These are phyloP conservation scores for Periparus ater DNA, from an alignment of 2,797 vertebrate genomes.

Conservation along the genomic window DNA sequence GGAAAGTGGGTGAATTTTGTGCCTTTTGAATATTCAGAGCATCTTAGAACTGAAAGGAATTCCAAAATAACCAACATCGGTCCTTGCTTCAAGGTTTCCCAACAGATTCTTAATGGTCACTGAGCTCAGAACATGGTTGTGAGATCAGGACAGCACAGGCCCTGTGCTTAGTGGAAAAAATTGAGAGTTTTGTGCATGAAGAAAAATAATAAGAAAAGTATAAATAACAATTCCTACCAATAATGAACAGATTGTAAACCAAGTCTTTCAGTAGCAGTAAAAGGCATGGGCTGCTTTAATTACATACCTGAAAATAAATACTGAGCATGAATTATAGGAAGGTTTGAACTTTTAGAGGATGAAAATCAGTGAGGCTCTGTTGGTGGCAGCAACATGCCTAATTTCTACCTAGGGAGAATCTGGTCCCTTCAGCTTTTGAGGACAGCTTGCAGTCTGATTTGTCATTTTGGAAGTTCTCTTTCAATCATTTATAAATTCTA, in stretches of 20 bases:
- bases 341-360: neutral
- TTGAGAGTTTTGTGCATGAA: accelerated
- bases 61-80: accelerated
- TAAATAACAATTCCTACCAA: neutral
- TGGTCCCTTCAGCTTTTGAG: neutral
- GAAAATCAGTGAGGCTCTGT: neutral
- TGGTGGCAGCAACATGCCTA: neutral
- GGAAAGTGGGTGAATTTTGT: neutral
- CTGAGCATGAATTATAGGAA: neutral
- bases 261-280: neutral
- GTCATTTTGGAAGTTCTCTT: neutral
- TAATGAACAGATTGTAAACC: neutral
- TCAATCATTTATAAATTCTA: neutral
- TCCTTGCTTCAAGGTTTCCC: neutral
- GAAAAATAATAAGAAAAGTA: neutral
- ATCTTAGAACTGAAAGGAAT: neutral
- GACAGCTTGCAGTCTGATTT: neutral
- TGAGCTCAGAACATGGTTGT: neutral
- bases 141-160: neutral
- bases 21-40: neutral
- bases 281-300: neutral
- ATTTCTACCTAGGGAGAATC: neutral
- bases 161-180: neutral
- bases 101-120: neutral
- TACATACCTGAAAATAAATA: neutral